These are phyloP conservation scores for Chromobotia macracanthus DNA, from an alignment of 2,797 vertebrate genomes.

Conservation along the genomic window DNA sequence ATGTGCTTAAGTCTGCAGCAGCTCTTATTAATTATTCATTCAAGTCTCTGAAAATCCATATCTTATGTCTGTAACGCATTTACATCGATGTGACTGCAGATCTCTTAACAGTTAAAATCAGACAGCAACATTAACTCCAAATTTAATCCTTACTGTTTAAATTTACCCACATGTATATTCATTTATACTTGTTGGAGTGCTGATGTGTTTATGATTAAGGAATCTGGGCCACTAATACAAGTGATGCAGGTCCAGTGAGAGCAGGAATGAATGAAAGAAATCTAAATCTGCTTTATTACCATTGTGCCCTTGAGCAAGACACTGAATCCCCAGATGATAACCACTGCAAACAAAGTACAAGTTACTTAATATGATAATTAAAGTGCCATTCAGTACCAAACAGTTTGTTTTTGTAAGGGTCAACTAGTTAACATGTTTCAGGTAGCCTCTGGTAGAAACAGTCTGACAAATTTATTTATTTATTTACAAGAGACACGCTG, in stretches of 20 bases:
- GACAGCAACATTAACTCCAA: not conserved
- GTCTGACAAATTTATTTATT: too few species aligned
- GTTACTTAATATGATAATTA: not conserved
- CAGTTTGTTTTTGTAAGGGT: not conserved
- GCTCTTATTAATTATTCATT: constrained; percentile 30
- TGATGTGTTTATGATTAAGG: not conserved
- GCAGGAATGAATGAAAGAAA: not conserved
- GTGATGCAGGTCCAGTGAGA: not conserved
- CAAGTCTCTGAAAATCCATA: constrained; percentile 22
- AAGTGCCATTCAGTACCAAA: not conserved
- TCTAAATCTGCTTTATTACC: constrained; percentile 8
- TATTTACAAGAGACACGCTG: too few species aligned
- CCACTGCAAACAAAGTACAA: not conserved
- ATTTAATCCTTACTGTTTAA: not conserved
- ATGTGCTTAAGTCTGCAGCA: constrained; percentile 7
- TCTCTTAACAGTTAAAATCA: not conserved
- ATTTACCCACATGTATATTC: not conserved
- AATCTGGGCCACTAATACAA: constrained; percentile 2
- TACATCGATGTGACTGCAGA: not conserved
- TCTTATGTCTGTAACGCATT: not conserved
- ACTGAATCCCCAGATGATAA: not conserved
- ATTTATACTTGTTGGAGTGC: not conserved
- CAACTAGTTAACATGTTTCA: not conserved
- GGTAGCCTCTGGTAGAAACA: too few species aligned
- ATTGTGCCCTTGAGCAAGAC: not conserved